phyloP scores from a whole-genome alignment of 2,888 invertebrate genomes.

The Tetropium fuscum region DNA sequence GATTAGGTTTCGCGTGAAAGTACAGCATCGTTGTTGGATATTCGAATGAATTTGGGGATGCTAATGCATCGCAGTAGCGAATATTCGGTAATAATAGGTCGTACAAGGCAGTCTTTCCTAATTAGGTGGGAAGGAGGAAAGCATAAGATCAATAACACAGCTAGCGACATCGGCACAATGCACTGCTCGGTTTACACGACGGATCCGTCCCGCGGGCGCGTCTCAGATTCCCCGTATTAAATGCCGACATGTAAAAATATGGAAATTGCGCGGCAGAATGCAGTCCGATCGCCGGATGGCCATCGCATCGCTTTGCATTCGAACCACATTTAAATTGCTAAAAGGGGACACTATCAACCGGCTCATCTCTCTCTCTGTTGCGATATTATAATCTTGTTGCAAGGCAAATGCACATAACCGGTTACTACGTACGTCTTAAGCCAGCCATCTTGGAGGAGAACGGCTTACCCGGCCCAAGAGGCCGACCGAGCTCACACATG shows the following conservation, averaged over 20 bases:
- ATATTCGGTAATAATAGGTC: conserved; percentile 32
- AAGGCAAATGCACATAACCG: conserved; percentile 66
- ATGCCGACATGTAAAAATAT: conserved; percentile 53
- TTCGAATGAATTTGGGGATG: conserved; percentile 27
- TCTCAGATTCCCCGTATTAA: conserved; percentile 38
- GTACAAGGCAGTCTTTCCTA: conserved; percentile 30
- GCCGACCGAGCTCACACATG: conserved; percentile 48
- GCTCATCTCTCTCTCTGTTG: conserved; percentile 60
- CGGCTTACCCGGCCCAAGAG: conserved; percentile 32
- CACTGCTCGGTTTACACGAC: conserved; percentile 50
- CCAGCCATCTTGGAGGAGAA: conserved; percentile 62
- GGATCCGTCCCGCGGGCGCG: conserved; percentile 29
- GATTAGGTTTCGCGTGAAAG: conserved; percentile 37
- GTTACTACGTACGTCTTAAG: conserved; percentile 60
- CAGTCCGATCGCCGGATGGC: conserved; percentile 55
- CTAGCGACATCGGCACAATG: conserved; percentile 56
- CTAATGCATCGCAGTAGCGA: conserved; percentile 14
- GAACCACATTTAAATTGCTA: conserved; percentile 67
- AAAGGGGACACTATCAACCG: conserved; percentile 65
- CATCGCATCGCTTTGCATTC: conserved; percentile 64
- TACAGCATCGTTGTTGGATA: conserved; percentile 30
- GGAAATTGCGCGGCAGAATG: conserved; percentile 56
- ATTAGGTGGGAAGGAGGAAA: conserved; percentile 37
- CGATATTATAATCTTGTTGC: conserved; percentile 66
- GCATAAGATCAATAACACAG: conserved; percentile 50